These are phyloP conservation scores for Sorex araneus DNA, from an alignment of 2,113 vertebrate species.

Conservation along the genomic window DNA sequence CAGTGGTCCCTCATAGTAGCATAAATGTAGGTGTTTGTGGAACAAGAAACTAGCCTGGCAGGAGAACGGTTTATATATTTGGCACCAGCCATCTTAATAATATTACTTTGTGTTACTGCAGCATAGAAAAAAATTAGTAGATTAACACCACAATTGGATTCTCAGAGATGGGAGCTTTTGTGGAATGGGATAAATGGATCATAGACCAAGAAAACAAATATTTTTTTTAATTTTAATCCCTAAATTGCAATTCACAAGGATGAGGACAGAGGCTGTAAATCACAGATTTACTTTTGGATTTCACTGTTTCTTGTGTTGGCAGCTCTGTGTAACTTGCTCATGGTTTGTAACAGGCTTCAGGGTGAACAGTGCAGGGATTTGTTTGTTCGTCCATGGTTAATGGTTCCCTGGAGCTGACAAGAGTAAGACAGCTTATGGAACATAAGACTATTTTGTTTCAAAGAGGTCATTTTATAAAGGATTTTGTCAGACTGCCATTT, in stretches of 20 bases:
- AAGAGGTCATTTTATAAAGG: slow-evolving; percentile 70
- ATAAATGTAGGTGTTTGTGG: background rate
- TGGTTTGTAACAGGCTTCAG: slow-evolving; percentile 69
- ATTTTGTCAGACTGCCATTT: slow-evolving; percentile 56
- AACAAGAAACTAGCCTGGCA: background rate
- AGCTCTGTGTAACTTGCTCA: slow-evolving; percentile 64
- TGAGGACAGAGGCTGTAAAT: slow-evolving; percentile 57
- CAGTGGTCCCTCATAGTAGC: no score
- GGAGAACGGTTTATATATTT: background rate
- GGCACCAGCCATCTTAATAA: background rate
- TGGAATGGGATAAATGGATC: background rate
- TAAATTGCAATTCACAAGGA: slow-evolving; percentile 63
- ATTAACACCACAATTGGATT: slow-evolving; percentile 42
- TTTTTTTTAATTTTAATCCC: slow-evolving; percentile 54
- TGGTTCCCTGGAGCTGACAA: slow-evolving; percentile 62
- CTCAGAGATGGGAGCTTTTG: background rate
- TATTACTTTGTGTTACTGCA: slow-evolving; percentile 29
- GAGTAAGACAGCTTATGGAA: slow-evolving; percentile 35
- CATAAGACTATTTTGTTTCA: slow-evolving; percentile 70
- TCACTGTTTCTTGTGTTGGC: slow-evolving; percentile 57
- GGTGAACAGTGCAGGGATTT: slow-evolving; percentile 66
- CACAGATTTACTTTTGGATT: slow-evolving; percentile 51
- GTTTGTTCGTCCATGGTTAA: slow-evolving; percentile 65
- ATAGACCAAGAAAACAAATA: slow-evolving; percentile 49
- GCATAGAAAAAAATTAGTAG: slow-evolving; percentile 27